Percentiles rank a stretch among this genome's conserved stretches.
Evolutionary conservation across 2,113 vertebrate genomes (phyloP).

Genomic region (Plectropomus leopardus): DNA sequence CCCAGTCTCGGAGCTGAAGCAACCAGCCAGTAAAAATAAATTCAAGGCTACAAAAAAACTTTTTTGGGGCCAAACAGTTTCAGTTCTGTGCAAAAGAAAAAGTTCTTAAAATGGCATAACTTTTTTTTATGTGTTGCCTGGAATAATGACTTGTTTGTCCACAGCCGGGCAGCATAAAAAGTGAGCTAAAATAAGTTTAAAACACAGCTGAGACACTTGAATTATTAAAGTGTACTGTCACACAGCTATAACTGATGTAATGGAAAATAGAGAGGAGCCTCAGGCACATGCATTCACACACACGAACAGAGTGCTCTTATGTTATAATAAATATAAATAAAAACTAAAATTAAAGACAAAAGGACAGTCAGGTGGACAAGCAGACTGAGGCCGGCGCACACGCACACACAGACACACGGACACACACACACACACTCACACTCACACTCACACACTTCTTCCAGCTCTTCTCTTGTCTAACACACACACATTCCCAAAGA

Average conservation of each 20-base stretch:
- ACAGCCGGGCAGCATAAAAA: conserved; percentile 4
- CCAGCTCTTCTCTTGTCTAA: conserved; percentile 49
- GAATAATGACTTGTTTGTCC: conserved; percentile 14
- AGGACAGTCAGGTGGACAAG: conserved; percentile 39
- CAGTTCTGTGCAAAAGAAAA: conserved; percentile 48
- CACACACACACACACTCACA: conserved; percentile 15
- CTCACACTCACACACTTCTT: conserved; percentile 44
- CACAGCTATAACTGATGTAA: conserved; percentile 70
- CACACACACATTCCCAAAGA: conserved; percentile 78
- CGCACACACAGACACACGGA: neutral
- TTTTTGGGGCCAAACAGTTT: conserved; percentile 60
- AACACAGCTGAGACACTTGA: conserved; percentile 16
- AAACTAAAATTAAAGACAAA: conserved; percentile 23
- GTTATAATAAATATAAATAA: conserved; percentile 5
- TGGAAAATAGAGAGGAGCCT: conserved; percentile 66
- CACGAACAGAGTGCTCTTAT: conserved; percentile 11
- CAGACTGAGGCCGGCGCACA: conserved; percentile 27
- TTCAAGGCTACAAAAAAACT: conserved; percentile 64
- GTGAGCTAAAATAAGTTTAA: conserved; percentile 11
- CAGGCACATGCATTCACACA: conserved; percentile 40
- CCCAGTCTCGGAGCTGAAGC: conserved; percentile 70
- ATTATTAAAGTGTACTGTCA: conserved; percentile 47
- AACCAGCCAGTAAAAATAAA: conserved; percentile 80
- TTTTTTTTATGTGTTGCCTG: neutral
- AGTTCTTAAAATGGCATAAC: conserved; percentile 21